Evolutionary conservation across 1,140 invertebrate genomes (phyloP), one percentile per base, ranked within the genome.

Genomic region (Oppia nitens): DNA sequence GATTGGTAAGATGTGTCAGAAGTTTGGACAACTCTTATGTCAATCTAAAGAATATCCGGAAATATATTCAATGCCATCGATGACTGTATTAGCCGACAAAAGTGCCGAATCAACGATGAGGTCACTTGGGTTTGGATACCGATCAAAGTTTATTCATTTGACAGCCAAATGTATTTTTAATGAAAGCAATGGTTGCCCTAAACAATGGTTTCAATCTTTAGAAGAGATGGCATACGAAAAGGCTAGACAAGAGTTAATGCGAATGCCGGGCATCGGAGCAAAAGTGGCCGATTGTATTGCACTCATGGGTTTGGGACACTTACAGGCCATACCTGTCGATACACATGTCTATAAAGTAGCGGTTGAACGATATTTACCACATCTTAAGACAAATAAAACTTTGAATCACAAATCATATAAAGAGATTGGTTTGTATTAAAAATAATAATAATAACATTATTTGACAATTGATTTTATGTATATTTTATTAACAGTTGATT

Each of bases 341-440:
- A 96, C 91, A 0, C 94, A 98, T 72, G 87, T 98, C 21, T 92
- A 84, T 73, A 86, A 96, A 76, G 83, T 98, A 56, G 90, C 88
- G 2, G 73, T 79, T 27, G 72, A 79, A 59, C 77, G 82, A 66
- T 97, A 97, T 67, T 70, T 90, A 56, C 86, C 86, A 0, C 80
- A 87, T 69, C 74, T 95, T 27, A 73, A 75, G 28, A 77, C 78
- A 23, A 76, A 80, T 52, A 94, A 93, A 70, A 82, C 79, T 55
- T 76, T 95, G 0, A 94, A 86, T 1, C 79, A 83, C 49, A 83
- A 81, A 73, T 77, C 87, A 58, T 91, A 95, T 70, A 73, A 80
- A 40, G 83, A 93, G 75, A 87, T 97, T 63, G 83, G 76, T 76
- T 65, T 53, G 60, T n/a, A 29, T 9, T 55, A 1, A 47, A 52